These are phyloP conservation scores for Tachystola acroxantha DNA, from an alignment of 2,888 invertebrate species.

Conservation along the genomic window DNA sequence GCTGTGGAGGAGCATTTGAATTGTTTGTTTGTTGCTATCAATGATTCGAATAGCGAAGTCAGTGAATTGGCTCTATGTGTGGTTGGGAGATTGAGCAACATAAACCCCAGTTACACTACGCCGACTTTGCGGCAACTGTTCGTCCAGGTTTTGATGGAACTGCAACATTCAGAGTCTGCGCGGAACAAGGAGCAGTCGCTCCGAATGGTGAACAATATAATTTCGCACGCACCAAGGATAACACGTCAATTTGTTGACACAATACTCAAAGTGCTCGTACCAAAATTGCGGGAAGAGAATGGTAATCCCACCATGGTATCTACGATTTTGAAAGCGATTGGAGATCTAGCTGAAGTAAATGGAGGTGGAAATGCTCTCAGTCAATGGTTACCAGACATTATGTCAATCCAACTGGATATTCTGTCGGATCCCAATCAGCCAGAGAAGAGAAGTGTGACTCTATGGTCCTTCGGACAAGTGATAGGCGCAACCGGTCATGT, in stretches of 20 bases:
- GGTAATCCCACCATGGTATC: constrained; percentile 94
- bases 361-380: constrained; percentile 91
- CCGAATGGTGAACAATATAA: constrained; percentile 95
- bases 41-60: constrained; percentile 97
- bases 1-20: constrained; percentile 97
- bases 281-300: constrained; percentile 92
- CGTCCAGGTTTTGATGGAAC: constrained; percentile 93
- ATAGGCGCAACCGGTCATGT: constrained; percentile 98
- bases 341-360: constrained; percentile 96
- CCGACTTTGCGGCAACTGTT: constrained; percentile 95
- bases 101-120: constrained; percentile 99
- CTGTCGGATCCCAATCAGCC: constrained; percentile 95
- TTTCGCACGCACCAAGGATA: constrained; percentile 94
- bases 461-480: constrained; percentile 97
- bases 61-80: constrained; percentile 95
- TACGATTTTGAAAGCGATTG: constrained; percentile 94
- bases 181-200: constrained; percentile 98
- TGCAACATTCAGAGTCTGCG: constrained; percentile 96
- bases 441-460: constrained; percentile 94
- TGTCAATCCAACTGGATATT: constrained; percentile 94
- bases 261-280: constrained; percentile 91
- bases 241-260: constrained; percentile 97
- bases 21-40: constrained; percentile 94
- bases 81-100: constrained; percentile 92
- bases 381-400: constrained; percentile 92